Base-by-base conservation (phyloP, 1,140 invertebrate genomes). In the Micrasema minimum region DNA sequence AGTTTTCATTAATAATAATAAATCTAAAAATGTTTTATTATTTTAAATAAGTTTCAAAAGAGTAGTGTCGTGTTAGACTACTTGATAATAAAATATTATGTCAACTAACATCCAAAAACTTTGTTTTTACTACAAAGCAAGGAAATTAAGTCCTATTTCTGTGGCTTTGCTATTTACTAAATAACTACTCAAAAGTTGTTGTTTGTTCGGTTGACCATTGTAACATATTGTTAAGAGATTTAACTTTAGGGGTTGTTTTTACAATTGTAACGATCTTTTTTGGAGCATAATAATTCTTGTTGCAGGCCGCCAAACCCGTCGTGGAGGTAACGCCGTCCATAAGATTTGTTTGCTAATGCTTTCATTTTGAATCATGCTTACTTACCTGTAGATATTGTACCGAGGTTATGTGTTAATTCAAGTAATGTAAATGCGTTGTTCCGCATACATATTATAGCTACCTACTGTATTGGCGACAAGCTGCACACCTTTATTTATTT, bases 221-320 rank as follows among this genome's bases (percentile, higher is more conserved):
- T 31, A 31, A 31, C 26, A 31, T 31, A 31, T 31, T 31, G 7
- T 31, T 31, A 31, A 31, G 26, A 31, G 26, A 31, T 31, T 2
- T 31, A 4, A 31, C 7, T 4, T 7, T 31, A 31, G 26, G 26
- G 3, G 26, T 31, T 31, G 26, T 31, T 31, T 31, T 2, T 31
- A 31, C 26, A 31, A 31, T 31, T 31, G 7, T 31, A 7, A 4
- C 26, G 7, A 31, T 31, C 26, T 57, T 59, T 62, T 71, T 74
- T 66, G 80, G 82, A 81, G 83, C 78, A 75, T 77, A 80, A 77
- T 77, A 77, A 83, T 80, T 85, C 81, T 84, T 88, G 85, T 89
- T 88, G 80, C 88, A 89, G 88, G 87, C 87, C 82, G 86, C 84
- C 83, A 88, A 88, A 83, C 86, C 87, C 81, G 86, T 87, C 82